Base-by-base conservation (phyloP, 64 coral and sea anemone species). In the Hydrozoanthus tunicans region DNA sequence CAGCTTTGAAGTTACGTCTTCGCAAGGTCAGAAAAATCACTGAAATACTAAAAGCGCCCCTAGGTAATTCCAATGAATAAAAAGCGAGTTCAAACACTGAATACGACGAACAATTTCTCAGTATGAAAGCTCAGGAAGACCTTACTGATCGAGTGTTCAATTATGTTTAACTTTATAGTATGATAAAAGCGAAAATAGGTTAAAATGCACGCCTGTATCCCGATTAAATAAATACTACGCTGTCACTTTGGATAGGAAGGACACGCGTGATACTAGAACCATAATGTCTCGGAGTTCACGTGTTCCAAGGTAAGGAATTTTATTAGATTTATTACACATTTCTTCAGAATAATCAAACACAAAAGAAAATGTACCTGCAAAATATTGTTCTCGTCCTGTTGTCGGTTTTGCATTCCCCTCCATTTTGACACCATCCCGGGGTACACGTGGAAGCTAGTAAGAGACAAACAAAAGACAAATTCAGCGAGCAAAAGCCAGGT, bases 401-500 rank as follows among this genome's bases (percentile, higher is more conserved):
- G 74, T 25, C 32, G 26, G 51, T 14, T 25, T 61, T 74, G 58
- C 84, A 88, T 58, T 17, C 69, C 61, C 84, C 84, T 59, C 69
- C 84, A 55, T 88, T 88, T 56, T 74, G 55, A 88, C 84, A 88
- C 84, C 69, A 88, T 74, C 69, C 56, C 11, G 84, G 60, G 1
- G 69, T 88, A 88, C 84, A 88, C 84, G 84, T 88, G 84, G 84
- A 88, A 59, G 69, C 84, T 88, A 70, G 84, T 32, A 26, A 88
- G 84, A 88, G 24, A 74, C 55, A 88, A 88, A 88, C 84, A 88
- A 88, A 88, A 88, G 84, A 63, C 23, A 61, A 88, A 70, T 88
- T 74, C 73, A 56, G 54, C 5, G 66, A 73, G 84, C 43, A 88
- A 75, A 86, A 88, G 69, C 84, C 84, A 88, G 84, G 84, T 88